Conservation (phyloP, 2,113 vertebrate genomes). For the Grallaria varia region DNA sequence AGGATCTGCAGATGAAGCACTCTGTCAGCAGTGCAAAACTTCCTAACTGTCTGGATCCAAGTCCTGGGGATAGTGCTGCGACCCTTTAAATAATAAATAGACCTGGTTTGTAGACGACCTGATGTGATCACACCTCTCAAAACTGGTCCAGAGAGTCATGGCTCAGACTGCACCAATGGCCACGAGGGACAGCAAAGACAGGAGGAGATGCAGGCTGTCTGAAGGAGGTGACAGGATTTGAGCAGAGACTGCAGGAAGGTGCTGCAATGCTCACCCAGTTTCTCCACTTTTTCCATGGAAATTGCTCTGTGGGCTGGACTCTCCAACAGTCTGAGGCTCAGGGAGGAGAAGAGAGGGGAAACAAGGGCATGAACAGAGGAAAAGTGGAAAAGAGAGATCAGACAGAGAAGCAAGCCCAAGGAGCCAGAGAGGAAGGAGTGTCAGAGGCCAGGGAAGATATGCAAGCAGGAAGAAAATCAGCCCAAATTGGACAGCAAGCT, state of each 20-base stretch:
- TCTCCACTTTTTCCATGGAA: not conserved
- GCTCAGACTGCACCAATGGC: not conserved
- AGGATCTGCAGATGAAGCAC: not conserved
- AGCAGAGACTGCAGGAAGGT: not conserved
- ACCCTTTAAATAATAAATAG: not conserved
- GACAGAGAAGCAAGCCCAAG: not conserved
- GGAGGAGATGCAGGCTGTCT: not conserved
- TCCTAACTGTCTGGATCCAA: not conserved
- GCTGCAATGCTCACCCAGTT: rapidly evolving
- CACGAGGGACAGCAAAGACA: not conserved
- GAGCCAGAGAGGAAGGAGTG: not conserved
- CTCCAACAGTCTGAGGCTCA: not conserved
- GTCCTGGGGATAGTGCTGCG: not conserved
- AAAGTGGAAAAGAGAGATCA: not conserved
- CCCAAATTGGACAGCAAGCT: not conserved
- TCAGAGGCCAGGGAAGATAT: not conserved
- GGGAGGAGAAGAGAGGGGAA: not conserved
- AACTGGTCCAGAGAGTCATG: rapidly evolving
- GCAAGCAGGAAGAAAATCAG: not conserved
- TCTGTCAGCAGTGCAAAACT: not conserved
- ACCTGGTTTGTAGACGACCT: not conserved
- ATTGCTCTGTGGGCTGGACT: not conserved
- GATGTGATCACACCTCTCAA: rapidly evolving
- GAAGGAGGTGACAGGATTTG: not conserved
- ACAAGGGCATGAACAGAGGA: not conserved